Base-by-base conservation (phyloP, 2,888 invertebrate species). In the Agrochola lychnidis region DNA sequence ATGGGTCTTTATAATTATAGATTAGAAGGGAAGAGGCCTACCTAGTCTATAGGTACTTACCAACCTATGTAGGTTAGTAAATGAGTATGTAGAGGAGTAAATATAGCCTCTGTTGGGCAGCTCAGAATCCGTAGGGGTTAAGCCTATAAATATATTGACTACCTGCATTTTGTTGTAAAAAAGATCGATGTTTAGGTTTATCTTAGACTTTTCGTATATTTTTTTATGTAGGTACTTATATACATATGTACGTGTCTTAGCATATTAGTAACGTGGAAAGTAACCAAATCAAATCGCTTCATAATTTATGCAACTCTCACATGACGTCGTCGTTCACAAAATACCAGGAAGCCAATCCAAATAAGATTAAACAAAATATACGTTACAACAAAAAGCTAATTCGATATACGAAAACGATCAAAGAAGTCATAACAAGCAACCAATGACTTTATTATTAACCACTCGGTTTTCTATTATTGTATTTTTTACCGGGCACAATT, bases 401-500 rank as follows among this genome's bases (percentile, higher is more conserved):
- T 66, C 61, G 30, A 57, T 45, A 76, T 51, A 78, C 25, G 67
- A 85, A 79, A 76, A 69, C 71, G 61, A 70, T 78, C 68, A 83
- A 86, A 78, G 78, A 77, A 76, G 25, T 74, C 53, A 48, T 76
- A 76, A 73, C 76, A 73, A 81, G 79, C 74, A 68, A 82, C 48
- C 70, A 78, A 81, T 82, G 72, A 69, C 69, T 79, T 76, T 84
- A 76, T 88, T 82, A 81, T 82, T 76, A 83, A 78, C 63, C 73
- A 70, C 67, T 72, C 66, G 73, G 56, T 84, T 78, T 81, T 82
- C 79, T 82, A 77, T 88, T 85, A 84, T 88, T 78, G 82, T 88
- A 82, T 84, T 85, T 87, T 85, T 82, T 82, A 86, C 71, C 53
- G 69, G 80, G 87, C 89, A 90, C 94, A 95, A 94, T 94, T 93